A percentile compares a stretch with the other conserved stretches of the same genome.
Evolutionary conservation across 2,113 vertebrate species (phyloP).

Genomic region (Prolemur simus): DNA sequence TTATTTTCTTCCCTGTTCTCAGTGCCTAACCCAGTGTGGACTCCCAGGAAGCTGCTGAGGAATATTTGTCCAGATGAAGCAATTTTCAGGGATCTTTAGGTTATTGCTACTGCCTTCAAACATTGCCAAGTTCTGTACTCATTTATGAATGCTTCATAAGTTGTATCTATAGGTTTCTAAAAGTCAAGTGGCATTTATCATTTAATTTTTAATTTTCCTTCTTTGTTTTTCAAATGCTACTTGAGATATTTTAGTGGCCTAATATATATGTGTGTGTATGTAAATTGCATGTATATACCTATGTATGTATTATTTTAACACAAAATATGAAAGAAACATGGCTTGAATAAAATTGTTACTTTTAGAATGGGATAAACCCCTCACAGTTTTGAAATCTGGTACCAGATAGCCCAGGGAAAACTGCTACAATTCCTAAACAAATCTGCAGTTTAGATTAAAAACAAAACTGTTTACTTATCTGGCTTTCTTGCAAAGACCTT

Average conservation of each 20-base stretch:
- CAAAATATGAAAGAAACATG: not conserved
- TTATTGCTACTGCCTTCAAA: not conserved
- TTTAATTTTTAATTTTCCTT: not conserved
- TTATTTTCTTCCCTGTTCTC: not conserved
- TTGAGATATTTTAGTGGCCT: not conserved
- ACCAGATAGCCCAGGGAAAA: not conserved
- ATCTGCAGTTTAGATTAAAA: conserved; percentile 44
- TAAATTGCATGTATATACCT: not conserved
- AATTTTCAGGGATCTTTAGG: not conserved
- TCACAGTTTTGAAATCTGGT: not conserved
- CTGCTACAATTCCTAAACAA: not conserved
- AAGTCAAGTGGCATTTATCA: not conserved
- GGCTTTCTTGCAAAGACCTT: conserved; percentile 11
- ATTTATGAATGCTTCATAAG: not conserved
- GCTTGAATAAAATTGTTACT: conserved; percentile 25
- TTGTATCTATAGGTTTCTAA: not conserved
- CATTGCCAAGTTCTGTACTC: not conserved
- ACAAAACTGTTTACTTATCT: conserved; percentile 28
- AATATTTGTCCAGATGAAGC: not conserved
- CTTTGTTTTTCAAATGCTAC: not conserved
- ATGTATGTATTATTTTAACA: not conserved
- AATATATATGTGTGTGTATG: not conserved
- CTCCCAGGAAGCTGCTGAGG: not conserved
- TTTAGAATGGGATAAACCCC: not conserved
- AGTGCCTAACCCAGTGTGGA: not conserved